Evolutionary conservation across 2,113 vertebrate genomes (phyloP).

Genomic region (Lagopus leucura): DNA sequence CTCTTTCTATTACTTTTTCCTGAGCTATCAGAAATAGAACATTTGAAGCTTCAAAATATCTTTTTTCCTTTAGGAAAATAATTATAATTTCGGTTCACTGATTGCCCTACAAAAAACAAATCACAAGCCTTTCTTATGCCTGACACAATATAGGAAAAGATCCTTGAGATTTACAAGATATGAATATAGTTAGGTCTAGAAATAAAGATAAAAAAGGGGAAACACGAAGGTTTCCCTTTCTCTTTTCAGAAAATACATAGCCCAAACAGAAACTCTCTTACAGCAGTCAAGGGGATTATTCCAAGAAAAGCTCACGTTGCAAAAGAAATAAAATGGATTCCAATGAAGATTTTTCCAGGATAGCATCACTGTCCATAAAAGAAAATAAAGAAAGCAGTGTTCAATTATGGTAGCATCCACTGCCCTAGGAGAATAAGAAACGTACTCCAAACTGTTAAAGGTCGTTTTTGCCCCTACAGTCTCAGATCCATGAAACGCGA

Average conservation of each 20-base stretch:
- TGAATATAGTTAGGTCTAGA: not conserved
- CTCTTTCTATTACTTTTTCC: not conserved
- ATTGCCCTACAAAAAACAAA: not conserved
- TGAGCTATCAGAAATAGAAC: not conserved
- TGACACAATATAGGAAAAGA: not conserved
- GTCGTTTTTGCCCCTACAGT: not conserved
- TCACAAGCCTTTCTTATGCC: not conserved
- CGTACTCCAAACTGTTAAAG: not conserved
- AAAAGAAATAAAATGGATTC: constrained; percentile 6
- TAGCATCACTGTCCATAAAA: not conserved
- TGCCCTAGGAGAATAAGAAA: not conserved
- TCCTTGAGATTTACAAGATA: not conserved
- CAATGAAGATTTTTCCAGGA: not conserved
- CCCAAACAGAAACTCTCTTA: not conserved
- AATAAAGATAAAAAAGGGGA: not conserved
- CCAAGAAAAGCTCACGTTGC: not conserved
- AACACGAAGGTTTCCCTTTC: not conserved
- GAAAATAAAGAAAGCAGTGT: not conserved
- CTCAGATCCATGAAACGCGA: not conserved
- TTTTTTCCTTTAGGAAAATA: not conserved
- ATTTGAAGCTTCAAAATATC: not conserved
- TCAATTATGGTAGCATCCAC: not conserved
- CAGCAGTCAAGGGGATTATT: not conserved
- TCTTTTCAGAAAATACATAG: not conserved
- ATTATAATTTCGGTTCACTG: not conserved